These are phyloP conservation scores for Griposia aprilina DNA, from an alignment of 2,888 invertebrate genomes.

Conservation along the genomic window DNA sequence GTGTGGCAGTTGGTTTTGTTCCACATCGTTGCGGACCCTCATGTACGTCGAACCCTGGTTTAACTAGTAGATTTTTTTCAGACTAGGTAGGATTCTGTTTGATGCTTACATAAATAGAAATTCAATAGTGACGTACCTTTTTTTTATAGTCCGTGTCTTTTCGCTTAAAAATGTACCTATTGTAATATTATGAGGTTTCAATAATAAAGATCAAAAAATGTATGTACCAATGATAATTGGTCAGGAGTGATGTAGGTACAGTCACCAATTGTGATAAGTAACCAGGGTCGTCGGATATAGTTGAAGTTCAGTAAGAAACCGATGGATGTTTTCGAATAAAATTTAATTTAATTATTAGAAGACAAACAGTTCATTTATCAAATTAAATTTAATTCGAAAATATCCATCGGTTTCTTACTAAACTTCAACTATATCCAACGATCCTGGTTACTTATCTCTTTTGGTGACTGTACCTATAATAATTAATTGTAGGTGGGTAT, in stretches of 20 bases:
- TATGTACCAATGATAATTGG: not conserved
- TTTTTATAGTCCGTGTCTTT: too few relatives aligned
- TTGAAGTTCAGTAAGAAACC: too few relatives aligned
- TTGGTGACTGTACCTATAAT: too few relatives aligned
- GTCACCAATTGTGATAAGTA: too few relatives aligned
- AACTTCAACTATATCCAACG: too few relatives aligned
- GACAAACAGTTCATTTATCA: too few relatives aligned
- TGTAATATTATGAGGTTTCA: not conserved
- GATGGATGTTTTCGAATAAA: too few relatives aligned
- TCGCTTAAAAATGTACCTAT: not conserved
- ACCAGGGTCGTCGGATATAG: too few relatives aligned
- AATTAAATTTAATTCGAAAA: too few relatives aligned
- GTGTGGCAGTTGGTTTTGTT: conserved; percentile 77
- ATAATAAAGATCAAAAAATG: not conserved
- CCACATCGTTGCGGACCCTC: conserved; percentile 88
- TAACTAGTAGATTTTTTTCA: conserved; percentile 19
- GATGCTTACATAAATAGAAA: not conserved
- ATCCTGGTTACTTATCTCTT: too few relatives aligned
- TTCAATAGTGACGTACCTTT: not conserved
- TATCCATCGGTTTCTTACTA: too few relatives aligned
- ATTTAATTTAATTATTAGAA: too few relatives aligned
- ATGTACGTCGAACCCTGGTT: conserved; percentile 33
- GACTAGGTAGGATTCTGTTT: not conserved
- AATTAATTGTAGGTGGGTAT: conserved; percentile 1
- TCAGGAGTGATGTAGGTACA: not conserved